Evolutionary conservation across 2,888 invertebrate species (phyloP).

Genomic region (Tetragonula carbonaria): DNA sequence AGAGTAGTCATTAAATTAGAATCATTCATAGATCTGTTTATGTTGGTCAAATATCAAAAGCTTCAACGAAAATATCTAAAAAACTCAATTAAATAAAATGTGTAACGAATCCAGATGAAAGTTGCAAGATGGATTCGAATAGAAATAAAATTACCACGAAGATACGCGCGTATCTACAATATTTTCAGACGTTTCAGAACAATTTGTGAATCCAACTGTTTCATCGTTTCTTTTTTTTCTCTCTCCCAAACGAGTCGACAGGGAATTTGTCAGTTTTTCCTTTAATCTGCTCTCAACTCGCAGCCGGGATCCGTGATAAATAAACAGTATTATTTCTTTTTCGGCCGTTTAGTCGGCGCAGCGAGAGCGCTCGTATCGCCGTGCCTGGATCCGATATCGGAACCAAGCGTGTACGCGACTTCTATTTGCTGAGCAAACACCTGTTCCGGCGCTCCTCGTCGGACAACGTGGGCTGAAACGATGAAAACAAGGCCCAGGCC

Average conservation of each 20-base stretch:
- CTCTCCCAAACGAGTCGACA: background rate
- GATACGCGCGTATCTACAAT: background rate
- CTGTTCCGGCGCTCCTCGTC: background rate
- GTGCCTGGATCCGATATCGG: conserved; percentile 24
- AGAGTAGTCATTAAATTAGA: too few relatives aligned
- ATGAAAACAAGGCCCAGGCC: conserved; percentile 23
- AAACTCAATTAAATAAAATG: background rate
- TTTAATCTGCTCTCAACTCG: background rate
- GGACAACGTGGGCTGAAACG: conserved; percentile 5
- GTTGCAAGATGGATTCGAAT: background rate
- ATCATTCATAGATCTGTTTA: too few relatives aligned
- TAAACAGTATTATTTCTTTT: conserved; percentile 23
- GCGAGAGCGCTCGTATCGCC: conserved; percentile 3
- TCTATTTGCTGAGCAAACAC: conserved; percentile 50
- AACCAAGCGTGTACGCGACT: conserved; percentile 19
- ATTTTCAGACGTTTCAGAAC: background rate
- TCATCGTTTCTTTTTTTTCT: background rate
- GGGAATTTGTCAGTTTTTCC: background rate
- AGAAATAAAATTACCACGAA: background rate
- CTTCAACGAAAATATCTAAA: too few relatives aligned
- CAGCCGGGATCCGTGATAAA: conserved; percentile 19
- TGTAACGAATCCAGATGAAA: too few relatives aligned
- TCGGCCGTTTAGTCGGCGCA: background rate
- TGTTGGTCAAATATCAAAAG: too few relatives aligned
- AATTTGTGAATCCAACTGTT: background rate